Conservation (phyloP, 35 echinoderm and acorn worm species). For the Ptychodera flava region DNA sequence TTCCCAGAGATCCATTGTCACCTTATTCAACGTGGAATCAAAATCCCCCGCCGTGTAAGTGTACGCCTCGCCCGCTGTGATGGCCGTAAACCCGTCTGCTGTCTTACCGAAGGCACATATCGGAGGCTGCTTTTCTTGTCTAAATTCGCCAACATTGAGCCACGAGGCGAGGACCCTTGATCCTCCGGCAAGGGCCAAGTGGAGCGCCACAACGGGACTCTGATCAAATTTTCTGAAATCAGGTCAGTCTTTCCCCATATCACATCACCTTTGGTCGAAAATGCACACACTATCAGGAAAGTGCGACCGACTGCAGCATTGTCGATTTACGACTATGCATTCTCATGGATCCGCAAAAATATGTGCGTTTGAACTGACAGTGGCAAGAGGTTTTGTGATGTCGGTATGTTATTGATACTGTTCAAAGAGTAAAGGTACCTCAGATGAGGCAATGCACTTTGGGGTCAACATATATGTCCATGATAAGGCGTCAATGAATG, state of each 20-base stretch:
- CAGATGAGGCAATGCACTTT: too few species aligned
- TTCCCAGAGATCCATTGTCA: neutral
- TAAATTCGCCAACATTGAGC: neutral
- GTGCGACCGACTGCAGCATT: too few species aligned
- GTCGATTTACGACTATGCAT: too few species aligned
- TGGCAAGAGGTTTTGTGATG: too few species aligned
- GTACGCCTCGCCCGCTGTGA: neutral
- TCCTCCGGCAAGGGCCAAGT: neutral
- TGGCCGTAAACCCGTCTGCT: neutral
- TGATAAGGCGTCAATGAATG: too few species aligned
- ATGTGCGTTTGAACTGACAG: too few species aligned
- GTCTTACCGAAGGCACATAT: neutral
- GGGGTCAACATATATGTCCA: too few species aligned
- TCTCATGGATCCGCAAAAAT: too few species aligned
- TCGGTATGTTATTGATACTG: too few species aligned
- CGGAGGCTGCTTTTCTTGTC: neutral
- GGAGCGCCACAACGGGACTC: neutral
- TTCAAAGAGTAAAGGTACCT: too few species aligned
- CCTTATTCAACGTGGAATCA: neutral
- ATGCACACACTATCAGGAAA: too few species aligned
- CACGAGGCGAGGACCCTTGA: neutral
- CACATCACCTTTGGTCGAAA: too few species aligned
- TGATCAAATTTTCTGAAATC: neutral
- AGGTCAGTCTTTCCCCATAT: neutral
- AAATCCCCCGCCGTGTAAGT: neutral